phyloP scores from a whole-genome alignment of 2,888 invertebrate genomes.

The Tiliacea citrago region DNA sequence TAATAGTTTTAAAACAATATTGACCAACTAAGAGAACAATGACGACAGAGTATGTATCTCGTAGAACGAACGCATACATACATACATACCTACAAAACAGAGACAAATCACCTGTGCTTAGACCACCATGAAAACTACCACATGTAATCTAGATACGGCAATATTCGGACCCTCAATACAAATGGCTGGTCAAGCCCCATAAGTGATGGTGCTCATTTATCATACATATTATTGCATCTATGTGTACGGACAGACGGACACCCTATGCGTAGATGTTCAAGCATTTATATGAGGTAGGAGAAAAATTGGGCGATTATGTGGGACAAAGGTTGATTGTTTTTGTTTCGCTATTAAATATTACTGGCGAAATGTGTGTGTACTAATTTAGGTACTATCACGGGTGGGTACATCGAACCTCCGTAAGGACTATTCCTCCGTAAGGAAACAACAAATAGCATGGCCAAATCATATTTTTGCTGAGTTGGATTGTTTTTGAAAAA shows the following conservation, averaged over 20 bases:
- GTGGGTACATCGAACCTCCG: no score
- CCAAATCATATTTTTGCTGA: no score
- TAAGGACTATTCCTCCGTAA: no score
- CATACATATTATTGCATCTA: conserved; percentile 60
- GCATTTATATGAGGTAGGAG: conserved; percentile 16
- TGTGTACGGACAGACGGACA: conserved; percentile 9
- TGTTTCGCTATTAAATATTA: neutral
- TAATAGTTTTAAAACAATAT: no score
- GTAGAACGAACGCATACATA: neutral
- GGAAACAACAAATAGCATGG: no score
- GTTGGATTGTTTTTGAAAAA: no score
- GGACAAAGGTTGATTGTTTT: neutral
- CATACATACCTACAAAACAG: neutral
- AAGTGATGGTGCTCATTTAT: conserved; percentile 54
- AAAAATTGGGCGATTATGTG: conserved; percentile 22
- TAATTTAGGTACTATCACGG: no score
- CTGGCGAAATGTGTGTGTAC: no score
- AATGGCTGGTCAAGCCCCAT: conserved; percentile 48
- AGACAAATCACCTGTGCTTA: conserved; percentile 26
- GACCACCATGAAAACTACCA: conserved; percentile 53
- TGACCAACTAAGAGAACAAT: no score
- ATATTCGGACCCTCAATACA: conserved; percentile 61
- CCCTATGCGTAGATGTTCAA: conserved; percentile 2
- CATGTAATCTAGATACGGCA: conserved; percentile 54
- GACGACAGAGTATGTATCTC: neutral